Conservation (phyloP, 2,113 vertebrate species). For the Rhinopithecus roxellana region DNA sequence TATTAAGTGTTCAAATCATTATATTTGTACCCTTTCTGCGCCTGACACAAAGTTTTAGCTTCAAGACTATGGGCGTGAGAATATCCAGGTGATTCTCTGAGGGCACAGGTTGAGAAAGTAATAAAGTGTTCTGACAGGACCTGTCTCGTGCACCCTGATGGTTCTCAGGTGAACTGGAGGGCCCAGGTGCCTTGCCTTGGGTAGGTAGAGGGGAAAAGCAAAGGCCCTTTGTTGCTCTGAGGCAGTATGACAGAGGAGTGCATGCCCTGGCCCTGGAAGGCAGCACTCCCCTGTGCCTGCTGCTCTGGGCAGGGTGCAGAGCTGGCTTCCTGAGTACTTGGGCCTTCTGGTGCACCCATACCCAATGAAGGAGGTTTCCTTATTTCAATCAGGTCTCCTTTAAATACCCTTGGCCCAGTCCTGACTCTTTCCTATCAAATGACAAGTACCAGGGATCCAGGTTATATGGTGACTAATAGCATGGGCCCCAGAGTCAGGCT, state of each 20-base stretch:
- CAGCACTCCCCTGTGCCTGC: fast-evolving
- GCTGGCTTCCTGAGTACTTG: neutral
- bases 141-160: fast-evolving
- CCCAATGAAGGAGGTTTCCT: neutral
- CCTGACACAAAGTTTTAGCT: neutral
- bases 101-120: neutral
- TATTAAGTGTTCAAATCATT: neutral
- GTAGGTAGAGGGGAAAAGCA: neutral
- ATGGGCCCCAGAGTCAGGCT: fast-evolving
- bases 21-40: neutral
- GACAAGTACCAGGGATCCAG: neutral
- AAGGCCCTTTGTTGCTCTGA: neutral
- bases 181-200: neutral
- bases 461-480: fast-evolving
- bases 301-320: neutral
- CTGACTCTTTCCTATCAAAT: neutral
- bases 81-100: neutral
- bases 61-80: fast-evolving
- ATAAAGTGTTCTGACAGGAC: too few species aligned
- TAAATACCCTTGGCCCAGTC: fast-evolving
- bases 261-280: too few species aligned
- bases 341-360: neutral
- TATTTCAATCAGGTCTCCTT: neutral
- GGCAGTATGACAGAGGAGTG: too few species aligned
- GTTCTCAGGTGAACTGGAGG: neutral